phyloP scores from a whole-genome alignment of 2,113 vertebrate genomes.

The Gavia stellata region DNA sequence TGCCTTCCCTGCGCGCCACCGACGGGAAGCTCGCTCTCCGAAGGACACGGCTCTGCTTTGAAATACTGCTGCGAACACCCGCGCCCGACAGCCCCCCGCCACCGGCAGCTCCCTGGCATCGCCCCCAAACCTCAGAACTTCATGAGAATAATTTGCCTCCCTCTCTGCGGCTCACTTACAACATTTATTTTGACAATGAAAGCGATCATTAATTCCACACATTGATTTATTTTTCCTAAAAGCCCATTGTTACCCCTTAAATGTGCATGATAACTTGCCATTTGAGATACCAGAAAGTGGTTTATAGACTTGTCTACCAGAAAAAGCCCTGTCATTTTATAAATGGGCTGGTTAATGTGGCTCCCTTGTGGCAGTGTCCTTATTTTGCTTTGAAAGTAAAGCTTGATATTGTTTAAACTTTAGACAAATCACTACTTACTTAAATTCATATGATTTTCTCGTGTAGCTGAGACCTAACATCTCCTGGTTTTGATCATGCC shows the following conservation, averaged over 20 bases:
- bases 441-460: background rate
- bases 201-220: background rate
- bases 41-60: background rate
- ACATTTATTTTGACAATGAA: constrained; percentile 16
- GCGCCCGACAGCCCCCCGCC: background rate
- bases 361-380: background rate
- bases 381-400: constrained; percentile 18
- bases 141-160: background rate
- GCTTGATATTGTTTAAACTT: background rate
- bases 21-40: rapidly evolving
- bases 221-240: constrained; percentile 41
- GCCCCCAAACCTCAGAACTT: background rate
- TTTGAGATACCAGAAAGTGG: background rate
- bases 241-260: constrained; percentile 25
- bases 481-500: background rate
- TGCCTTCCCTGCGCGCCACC: rapidly evolving
- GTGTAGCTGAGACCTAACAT: background rate
- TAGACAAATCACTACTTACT: background rate
- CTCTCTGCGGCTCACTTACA: background rate
- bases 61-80: background rate
- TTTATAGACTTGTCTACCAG: background rate
- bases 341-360: background rate
- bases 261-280: background rate
- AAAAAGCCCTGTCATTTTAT: background rate
- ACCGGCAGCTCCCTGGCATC: background rate